Base-by-base conservation (phyloP, 2,113 vertebrate species). In the Corydoras sp. region DNA sequence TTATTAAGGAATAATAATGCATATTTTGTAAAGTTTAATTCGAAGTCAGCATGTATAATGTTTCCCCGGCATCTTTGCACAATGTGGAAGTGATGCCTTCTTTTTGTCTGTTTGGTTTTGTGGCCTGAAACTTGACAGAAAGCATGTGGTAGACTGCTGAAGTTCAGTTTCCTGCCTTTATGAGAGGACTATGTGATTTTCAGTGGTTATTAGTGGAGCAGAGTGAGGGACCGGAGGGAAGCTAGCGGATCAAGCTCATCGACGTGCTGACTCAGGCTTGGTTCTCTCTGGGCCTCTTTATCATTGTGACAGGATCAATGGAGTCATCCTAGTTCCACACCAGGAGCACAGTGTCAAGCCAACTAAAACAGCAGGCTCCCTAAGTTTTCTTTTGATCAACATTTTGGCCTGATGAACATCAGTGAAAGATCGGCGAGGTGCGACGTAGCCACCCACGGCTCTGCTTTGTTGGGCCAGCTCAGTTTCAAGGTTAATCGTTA, bases 261-360 rank as follows among this genome's bases (percentile, higher is more conserved):
- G 79, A 80, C 62, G 15, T 75, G 79, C 79, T 80, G 79, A 80
- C 65, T 80, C 76, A 77, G 75, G 30, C 50, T 9, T 58, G 32
- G 65, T 50, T 65, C 10, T 53, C 76, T 77, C 51, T 12, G 31
- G 64, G 61, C 70, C 66, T 73, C 69, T 69, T 80, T 75, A 66
- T 71, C 75, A 75, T 55, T 32, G 49, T 62, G 58, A 58, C 58
- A 62, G 58, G 58, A 80, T 80, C 76, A 66, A 80, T 80, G 67
- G 69, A 62, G 62, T 65, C 68, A 30, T 58, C 55, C 68, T 14
- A 55, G 58, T 68, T 68, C 60, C 24, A 31, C 69, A 63, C 60
- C 64, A 62, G 68, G 62, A 60, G 64, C 31, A 24, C 59, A 1
- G 59, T 64, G 72, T 76, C 69, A 62, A 29, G 61, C 54, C 66